Evolutionary conservation across 2,888 invertebrate genomes (phyloP).

Genomic region (Dione juno): DNA sequence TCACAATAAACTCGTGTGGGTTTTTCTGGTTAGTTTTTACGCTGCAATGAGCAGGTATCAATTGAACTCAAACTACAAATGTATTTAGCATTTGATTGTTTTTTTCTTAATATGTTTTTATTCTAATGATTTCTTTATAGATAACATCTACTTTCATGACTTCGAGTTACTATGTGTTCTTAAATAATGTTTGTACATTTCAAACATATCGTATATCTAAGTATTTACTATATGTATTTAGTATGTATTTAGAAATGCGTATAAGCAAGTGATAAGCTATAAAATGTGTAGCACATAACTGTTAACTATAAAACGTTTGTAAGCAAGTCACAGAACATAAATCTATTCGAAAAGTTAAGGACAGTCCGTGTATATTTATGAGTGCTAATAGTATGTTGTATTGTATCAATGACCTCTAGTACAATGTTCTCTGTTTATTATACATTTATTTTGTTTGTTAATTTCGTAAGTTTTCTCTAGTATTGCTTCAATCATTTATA

Average conservation of each 20-base stretch:
- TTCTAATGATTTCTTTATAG: neutral
- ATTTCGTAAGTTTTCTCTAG: neutral
- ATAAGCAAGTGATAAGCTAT: neutral
- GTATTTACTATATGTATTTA: neutral
- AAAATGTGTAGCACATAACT: slow-evolving; percentile 29
- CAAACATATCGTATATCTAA: neutral
- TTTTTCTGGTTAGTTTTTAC: slow-evolving; percentile 58
- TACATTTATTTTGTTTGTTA: neutral
- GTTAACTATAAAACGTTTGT: slow-evolving; percentile 37
- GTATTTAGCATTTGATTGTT: neutral
- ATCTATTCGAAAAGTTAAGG: slow-evolving; percentile 31
- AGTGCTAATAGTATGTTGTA: slow-evolving; percentile 19
- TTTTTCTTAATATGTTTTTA: neutral
- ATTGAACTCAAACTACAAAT: slow-evolving; percentile 34
- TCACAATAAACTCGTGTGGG: slow-evolving; percentile 57
- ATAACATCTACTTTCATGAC: no score
- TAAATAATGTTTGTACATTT: no score
- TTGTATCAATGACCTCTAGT: slow-evolving; percentile 24
- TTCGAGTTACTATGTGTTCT: no score
- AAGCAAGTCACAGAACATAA: slow-evolving; percentile 27
- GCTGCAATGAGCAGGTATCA: slow-evolving; percentile 33
- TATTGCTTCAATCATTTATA: neutral
- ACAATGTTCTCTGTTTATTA: neutral
- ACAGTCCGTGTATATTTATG: slow-evolving; percentile 27
- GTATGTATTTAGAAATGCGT: neutral